phyloP scores from a whole-genome alignment of 2,797 vertebrate species.

The Myripristis jacobus region DNA sequence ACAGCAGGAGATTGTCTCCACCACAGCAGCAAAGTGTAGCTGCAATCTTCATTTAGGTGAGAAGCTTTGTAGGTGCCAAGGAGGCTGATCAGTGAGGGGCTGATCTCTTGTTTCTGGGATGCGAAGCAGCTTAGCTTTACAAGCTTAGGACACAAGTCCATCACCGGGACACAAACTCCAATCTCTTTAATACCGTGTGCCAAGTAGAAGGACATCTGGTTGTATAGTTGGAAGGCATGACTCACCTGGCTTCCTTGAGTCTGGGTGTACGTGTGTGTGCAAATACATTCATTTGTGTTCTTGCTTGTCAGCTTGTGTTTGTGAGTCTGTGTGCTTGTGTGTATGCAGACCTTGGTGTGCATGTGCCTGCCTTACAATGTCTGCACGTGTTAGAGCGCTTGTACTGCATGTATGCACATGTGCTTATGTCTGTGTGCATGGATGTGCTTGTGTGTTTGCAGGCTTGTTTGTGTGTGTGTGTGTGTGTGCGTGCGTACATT shows the following conservation, averaged over 20 bases:
- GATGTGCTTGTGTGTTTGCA: not conserved
- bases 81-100: conserved; percentile 45
- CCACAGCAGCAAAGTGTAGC: not conserved
- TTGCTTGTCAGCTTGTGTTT: not conserved
- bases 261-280: conserved; percentile 4
- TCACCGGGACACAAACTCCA: conserved; percentile 65
- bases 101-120: conserved; percentile 67
- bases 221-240: too few species aligned
- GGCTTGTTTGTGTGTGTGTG: not conserved
- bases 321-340: not conserved
- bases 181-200: conserved; percentile 58
- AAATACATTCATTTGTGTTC: not conserved
- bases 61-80: conserved; percentile 43
- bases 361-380: not conserved
- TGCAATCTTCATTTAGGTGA: conserved; percentile 30
- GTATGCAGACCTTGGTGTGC: not conserved
- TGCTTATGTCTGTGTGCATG: not conserved
- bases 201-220: conserved; percentile 28
- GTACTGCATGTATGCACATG: too few species aligned
- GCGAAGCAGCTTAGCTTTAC: conserved; percentile 66
- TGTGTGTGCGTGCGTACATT: not conserved
- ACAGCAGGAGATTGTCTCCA: too few species aligned
- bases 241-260: conserved; percentile 48
- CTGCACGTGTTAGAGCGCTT: not conserved
- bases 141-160: conserved; percentile 55